Conservation (phyloP, 2,113 vertebrate species). For the Cacatua alba region DNA sequence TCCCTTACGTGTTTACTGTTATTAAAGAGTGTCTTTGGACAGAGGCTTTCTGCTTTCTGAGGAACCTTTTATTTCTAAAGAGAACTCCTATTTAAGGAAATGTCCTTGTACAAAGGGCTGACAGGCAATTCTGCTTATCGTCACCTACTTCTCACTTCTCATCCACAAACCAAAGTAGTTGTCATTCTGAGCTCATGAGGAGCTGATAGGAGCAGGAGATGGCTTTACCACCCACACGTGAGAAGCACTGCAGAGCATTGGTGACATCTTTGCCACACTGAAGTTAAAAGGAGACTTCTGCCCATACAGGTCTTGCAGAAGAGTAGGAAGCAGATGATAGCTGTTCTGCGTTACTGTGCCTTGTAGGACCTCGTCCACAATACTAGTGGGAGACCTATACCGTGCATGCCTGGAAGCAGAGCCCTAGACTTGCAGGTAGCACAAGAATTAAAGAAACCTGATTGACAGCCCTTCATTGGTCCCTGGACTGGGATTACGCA, state of each 20-base stretch:
- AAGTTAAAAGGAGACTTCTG: neutral
- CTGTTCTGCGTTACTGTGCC: neutral
- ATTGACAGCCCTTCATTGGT: neutral
- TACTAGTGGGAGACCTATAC: neutral
- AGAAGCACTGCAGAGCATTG: neutral
- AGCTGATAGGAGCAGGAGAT: neutral
- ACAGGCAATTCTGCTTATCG: neutral
- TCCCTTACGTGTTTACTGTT: neutral
- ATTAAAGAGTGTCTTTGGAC: neutral
- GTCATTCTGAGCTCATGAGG: neutral
- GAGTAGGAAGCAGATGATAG: neutral
- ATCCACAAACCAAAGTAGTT: neutral
- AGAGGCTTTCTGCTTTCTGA: neutral
- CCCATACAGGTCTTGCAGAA: neutral
- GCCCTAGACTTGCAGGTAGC: neutral
- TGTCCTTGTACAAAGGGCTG: neutral
- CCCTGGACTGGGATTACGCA: rapidly evolving
- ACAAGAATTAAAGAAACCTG: neutral
- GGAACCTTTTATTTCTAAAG: neutral
- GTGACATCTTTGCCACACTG: neutral
- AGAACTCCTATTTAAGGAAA: constrained; percentile 37
- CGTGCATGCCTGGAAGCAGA: neutral
- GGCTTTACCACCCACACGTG: neutral
- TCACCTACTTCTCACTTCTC: constrained; percentile 33
- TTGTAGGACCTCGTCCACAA: neutral